phyloP scores from a whole-genome alignment of 2,888 invertebrate genomes.

The Acronicta leporina region DNA sequence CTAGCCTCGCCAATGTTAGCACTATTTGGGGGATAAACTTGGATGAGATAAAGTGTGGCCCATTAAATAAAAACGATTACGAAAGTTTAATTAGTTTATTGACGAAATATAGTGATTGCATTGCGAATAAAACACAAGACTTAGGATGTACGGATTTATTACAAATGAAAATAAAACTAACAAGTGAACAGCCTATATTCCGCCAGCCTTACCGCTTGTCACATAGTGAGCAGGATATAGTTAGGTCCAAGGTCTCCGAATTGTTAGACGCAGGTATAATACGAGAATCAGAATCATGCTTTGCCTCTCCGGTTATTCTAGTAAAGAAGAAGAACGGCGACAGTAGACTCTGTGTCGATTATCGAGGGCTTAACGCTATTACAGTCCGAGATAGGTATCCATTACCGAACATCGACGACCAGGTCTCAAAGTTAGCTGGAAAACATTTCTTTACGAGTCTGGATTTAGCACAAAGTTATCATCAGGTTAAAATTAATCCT shows the following conservation, averaged over 20 bases:
- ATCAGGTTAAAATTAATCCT: neutral
- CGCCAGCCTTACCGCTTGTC: slow-evolving; percentile 34
- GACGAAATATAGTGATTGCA: slow-evolving; percentile 33
- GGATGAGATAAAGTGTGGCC: neutral
- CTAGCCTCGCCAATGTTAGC: slow-evolving; percentile 4
- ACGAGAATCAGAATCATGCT: slow-evolving; percentile 45
- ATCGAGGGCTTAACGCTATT: too few species aligned
- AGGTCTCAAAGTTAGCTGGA: slow-evolving; percentile 15
- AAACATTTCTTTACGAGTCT: slow-evolving; percentile 9
- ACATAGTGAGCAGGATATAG: slow-evolving; percentile 5
- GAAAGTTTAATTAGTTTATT: slow-evolving; percentile 13
- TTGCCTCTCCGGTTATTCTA: slow-evolving; percentile 51
- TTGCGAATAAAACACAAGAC: slow-evolving; percentile 40
- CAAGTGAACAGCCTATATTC: slow-evolving; percentile 32
- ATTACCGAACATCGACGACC: slow-evolving; percentile 50
- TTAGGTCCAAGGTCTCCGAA: slow-evolving; percentile 38
- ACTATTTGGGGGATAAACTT: neutral
- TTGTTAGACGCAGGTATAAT: slow-evolving; percentile 53
- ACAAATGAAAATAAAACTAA: slow-evolving; percentile 49
- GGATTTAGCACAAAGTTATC: slow-evolving; percentile 9
- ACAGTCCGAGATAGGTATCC: slow-evolving; percentile 50
- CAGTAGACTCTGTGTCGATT: too few species aligned
- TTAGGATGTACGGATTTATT: slow-evolving; percentile 47
- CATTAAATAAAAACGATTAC: too few species aligned
- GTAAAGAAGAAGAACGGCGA: slow-evolving; percentile 18